These are phyloP conservation scores for Xestia rhomboidea DNA, from an alignment of 2,888 invertebrate genomes.

Conservation along the genomic window DNA sequence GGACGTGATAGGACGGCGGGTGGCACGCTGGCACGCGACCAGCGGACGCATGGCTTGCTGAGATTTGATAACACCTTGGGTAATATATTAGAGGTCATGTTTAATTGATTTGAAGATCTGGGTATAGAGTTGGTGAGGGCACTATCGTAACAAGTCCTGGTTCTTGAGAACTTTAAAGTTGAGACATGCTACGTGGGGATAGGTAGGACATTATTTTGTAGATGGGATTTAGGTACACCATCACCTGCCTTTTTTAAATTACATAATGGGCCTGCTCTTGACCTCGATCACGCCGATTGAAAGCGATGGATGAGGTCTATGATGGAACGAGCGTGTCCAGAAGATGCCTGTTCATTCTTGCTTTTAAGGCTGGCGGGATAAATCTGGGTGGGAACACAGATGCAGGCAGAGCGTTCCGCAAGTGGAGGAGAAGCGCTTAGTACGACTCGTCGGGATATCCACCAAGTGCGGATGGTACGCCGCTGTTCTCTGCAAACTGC, in stretches of 20 bases:
- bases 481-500: too few relatives aligned
- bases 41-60: background rate
- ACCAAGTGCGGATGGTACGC: too few relatives aligned
- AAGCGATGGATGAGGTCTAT: too few relatives aligned
- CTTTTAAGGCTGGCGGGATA: too few relatives aligned
- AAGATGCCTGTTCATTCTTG: too few relatives aligned
- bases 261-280: too few relatives aligned
- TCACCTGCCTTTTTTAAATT: background rate
- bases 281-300: too few relatives aligned
- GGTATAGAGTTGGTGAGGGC: background rate
- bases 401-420: too few relatives aligned
- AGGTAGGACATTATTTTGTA: background rate
- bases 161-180: background rate
- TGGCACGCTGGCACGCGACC: slow-evolving; percentile 42
- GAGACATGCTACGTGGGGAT: background rate
- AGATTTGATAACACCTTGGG: background rate
- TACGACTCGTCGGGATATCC: too few relatives aligned
- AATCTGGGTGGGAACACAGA: too few relatives aligned
- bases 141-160: background rate
- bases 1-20: slow-evolving; percentile 4
- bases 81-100: background rate
- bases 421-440: too few relatives aligned
- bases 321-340: too few relatives aligned
- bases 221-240: background rate
- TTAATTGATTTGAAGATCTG: slow-evolving; percentile 1